A percentile compares a stretch with the other conserved stretches of the same genome.
Conservation (phyloP, 1,140 invertebrate genomes). For the Streblospio benedicti region DNA sequence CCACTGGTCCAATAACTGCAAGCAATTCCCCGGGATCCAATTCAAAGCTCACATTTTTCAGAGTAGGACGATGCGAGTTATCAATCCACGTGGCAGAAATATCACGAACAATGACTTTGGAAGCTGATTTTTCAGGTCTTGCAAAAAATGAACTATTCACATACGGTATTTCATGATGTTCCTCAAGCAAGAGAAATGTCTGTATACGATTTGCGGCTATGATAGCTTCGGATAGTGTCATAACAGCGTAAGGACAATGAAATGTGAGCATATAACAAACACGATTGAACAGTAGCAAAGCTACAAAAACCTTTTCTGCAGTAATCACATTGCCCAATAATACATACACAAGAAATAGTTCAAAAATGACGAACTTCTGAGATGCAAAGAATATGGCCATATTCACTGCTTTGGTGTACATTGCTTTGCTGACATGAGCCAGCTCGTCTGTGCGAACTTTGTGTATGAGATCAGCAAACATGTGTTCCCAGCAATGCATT, state of each 20-base stretch:
- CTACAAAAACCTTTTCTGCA: slow-evolving; percentile 31
- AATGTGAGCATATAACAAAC: slow-evolving; percentile 27
- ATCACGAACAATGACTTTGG: background rate
- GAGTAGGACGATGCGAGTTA: too few species aligned
- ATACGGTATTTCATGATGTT: too few species aligned
- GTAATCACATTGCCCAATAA: slow-evolving; percentile 25
- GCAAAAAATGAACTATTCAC: too few species aligned
- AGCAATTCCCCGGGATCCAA: slow-evolving; percentile 6
- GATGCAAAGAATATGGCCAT: slow-evolving; percentile 32
- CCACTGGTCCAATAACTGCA: slow-evolving; percentile 63
- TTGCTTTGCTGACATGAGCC: slow-evolving; percentile 22
- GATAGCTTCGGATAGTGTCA: slow-evolving; percentile 35
- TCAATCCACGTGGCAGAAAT: background rate
- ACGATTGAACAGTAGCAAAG: slow-evolving; percentile 27
- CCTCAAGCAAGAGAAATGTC: too few species aligned
- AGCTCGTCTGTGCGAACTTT: slow-evolving; percentile 35
- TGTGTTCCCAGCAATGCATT: slow-evolving; percentile 58
- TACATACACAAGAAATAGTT: slow-evolving; percentile 32
- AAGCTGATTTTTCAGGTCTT: too few species aligned
- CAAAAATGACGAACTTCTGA: slow-evolving; percentile 31
- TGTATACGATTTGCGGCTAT: slow-evolving; percentile 41
- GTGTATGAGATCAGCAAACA: slow-evolving; percentile 44
- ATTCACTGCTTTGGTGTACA: slow-evolving; percentile 29
- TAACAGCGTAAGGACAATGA: slow-evolving; percentile 31
- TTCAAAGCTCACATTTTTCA: too few species aligned